Evolutionary conservation across 2,113 vertebrate species (phyloP), one percentile per base, ranked within the genome.

Genomic region (Microtus ochrogaster): DNA sequence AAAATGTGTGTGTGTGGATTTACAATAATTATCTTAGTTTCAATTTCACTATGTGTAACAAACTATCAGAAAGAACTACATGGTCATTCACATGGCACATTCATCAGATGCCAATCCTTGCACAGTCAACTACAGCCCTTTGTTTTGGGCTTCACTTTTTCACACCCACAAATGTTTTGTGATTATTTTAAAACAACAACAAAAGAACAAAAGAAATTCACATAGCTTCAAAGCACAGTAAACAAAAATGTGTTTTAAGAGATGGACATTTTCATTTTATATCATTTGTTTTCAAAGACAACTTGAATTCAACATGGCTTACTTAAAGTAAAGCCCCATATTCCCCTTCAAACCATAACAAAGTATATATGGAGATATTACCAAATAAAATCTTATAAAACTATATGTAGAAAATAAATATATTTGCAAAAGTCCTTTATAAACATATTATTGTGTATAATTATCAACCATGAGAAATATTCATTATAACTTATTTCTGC

Each of bases 41-140:
- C 10, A 41, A 17, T 55, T n/a, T 70, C 22, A 13, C 82, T 65
- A 7, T 74, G 24, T n/a, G 7, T 30, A 85, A 72, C 28, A 82
- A 70, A 44, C 5, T 24, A 33, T n/a, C 33, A 68, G 41, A 47
- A 87, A 0, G 2, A 77, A 41, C 8, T 22, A 58, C 22, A 41
- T 21, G 33, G 33, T 78, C 74, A 58, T 10, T 65, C 6, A 7
- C 12, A 44, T 6, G 58, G 17, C 5, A 72, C 33, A 39, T 66
- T 14, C 28, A 30, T 86, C 44, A 68, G 55, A 44, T 19, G 11
- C 22, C 21, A 66, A 8, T 7, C 6, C 4, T 74, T 3, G 21
- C 3, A n/a, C 0, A 36, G 22, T 0, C 1, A 26, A 2, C 36
- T 22, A 0, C 3, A 58, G 4, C 10, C 2, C 33, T 39, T 49